phyloP scores from a whole-genome alignment of 2,113 vertebrate genomes.

The Panurus biarmicus region DNA sequence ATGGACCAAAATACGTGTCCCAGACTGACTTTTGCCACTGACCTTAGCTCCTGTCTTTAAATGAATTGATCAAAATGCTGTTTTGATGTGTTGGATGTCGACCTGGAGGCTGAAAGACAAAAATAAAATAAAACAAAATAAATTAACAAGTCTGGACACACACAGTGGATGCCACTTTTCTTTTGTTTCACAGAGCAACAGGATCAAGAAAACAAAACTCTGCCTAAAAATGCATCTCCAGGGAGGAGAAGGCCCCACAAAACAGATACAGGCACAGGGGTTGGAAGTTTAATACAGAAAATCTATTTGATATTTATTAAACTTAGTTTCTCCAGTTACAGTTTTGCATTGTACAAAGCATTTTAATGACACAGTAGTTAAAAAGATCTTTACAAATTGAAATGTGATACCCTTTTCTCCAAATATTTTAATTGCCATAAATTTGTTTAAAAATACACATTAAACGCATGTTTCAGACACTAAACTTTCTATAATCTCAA shows the following conservation, averaged over 20 bases:
- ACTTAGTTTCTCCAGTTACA: conserved; percentile 85
- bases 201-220: background rate
- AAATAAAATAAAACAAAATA: background rate
- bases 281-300: conserved; percentile 80
- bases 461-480: conserved; percentile 83
- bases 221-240: background rate
- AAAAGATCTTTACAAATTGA: conserved; percentile 89
- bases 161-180: rapidly evolving
- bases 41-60: background rate
- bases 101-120: background rate
- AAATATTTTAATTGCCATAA: conserved; percentile 87
- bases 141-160: background rate
- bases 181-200: background rate
- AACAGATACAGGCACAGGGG: background rate
- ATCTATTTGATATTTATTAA: conserved; percentile 88
- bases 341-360: conserved; percentile 88
- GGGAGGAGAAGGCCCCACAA: background rate
- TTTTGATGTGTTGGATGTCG: background rate
- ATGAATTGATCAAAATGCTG: background rate
- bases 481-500: conserved; percentile 95
- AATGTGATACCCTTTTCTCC: conserved; percentile 87
- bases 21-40: background rate
- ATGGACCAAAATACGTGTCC: background rate
- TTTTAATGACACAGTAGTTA: conserved; percentile 85
- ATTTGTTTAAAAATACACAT: conserved; percentile 88